Percentiles rank a stretch among this genome's conserved stretches.
phyloP scores from a whole-genome alignment of 23 tunicate genomes.

The Oikopleura dioica region DNA sequence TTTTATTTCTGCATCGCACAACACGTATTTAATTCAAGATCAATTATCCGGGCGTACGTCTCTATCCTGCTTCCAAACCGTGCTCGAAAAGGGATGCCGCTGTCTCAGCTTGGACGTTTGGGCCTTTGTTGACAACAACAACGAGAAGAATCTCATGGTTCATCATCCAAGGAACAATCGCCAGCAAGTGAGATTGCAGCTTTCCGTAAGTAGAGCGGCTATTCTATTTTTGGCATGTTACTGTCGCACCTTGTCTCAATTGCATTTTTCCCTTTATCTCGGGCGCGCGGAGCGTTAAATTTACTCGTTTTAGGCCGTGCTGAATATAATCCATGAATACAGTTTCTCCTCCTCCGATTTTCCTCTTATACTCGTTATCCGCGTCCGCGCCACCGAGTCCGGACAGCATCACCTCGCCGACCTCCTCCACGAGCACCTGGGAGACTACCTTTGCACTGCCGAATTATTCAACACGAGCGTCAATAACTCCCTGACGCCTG shows the following conservation, averaged over 20 bases:
- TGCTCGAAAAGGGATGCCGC: constrained; percentile 69
- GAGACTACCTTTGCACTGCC: constrained; percentile 39
- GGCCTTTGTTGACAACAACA: background rate
- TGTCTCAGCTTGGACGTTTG: constrained; percentile 24
- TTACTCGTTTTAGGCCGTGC: constrained; percentile 39
- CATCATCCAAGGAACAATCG: constrained; percentile 5
- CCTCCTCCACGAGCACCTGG: constrained; percentile 24
- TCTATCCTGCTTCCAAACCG: constrained; percentile 58
- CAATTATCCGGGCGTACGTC: constrained; percentile 65
- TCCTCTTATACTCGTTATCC: constrained; percentile 51
- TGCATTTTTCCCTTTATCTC: too few relatives aligned
- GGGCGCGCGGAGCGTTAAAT: too few relatives aligned
- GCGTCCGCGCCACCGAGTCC: background rate
- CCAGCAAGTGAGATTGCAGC: background rate
- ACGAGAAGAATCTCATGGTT: background rate
- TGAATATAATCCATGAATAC: constrained; percentile 50
- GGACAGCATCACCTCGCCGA: background rate
- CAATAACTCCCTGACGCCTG: constrained; percentile 34
- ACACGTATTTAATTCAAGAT: constrained; percentile 97
- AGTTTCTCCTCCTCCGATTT: constrained; percentile 51
- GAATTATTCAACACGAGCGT: constrained; percentile 16
- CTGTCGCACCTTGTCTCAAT: too few relatives aligned
- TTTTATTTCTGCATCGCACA: constrained; percentile 87
- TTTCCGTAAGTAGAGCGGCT: too few relatives aligned
- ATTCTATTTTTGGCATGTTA: too few relatives aligned